Percentiles rank a stretch among this genome's conserved stretches.
Evolutionary conservation across 2,797 vertebrate species (phyloP).

Genomic region (Amblyopsis hoosieri): DNA sequence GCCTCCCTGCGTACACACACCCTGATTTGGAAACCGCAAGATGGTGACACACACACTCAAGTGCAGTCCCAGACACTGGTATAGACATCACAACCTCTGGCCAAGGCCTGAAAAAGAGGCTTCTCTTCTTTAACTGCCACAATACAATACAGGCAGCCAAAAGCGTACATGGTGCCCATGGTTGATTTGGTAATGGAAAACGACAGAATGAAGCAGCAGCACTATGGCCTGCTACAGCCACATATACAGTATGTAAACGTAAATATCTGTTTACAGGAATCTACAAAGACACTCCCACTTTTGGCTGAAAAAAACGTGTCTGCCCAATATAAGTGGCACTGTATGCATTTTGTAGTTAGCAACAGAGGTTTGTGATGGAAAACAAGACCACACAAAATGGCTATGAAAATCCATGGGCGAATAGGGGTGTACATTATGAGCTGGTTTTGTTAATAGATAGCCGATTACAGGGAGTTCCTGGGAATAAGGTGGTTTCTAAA

Average conservation of each 20-base stretch:
- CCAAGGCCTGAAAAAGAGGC: constrained; percentile 20
- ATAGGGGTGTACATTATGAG: constrained; percentile 47
- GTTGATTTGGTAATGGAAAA: constrained; percentile 21
- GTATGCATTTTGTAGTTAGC: constrained; percentile 60
- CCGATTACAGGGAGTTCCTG: constrained; percentile 45
- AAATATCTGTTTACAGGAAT: constrained; percentile 47
- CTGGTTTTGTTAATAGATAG: constrained; percentile 56
- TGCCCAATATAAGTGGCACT: constrained; percentile 52
- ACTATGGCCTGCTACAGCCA: constrained; percentile 12
- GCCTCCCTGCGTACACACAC: constrained; percentile 56
- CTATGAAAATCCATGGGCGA: constrained; percentile 48
- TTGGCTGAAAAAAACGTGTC: constrained; percentile 43
- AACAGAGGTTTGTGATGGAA: constrained; percentile 72
- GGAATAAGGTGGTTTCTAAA: constrained; percentile 38
- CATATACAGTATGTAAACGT: constrained; percentile 18
- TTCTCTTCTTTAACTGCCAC: constrained; percentile 11
- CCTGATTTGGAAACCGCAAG: constrained; percentile 63
- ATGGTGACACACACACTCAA: constrained; percentile 65
- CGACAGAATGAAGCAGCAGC: background rate
- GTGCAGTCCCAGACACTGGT: constrained; percentile 56
- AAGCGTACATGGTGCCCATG: constrained; percentile 17
- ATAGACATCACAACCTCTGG: constrained; percentile 53
- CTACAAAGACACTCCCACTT: constrained; percentile 30
- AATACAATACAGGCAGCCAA: constrained; percentile 23
- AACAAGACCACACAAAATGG: constrained; percentile 70